Percentiles rank a stretch among this genome's conserved stretches.
These are phyloP conservation scores for Talpa occidentalis DNA, from an alignment of 2,113 vertebrate species.

Conservation along the genomic window DNA sequence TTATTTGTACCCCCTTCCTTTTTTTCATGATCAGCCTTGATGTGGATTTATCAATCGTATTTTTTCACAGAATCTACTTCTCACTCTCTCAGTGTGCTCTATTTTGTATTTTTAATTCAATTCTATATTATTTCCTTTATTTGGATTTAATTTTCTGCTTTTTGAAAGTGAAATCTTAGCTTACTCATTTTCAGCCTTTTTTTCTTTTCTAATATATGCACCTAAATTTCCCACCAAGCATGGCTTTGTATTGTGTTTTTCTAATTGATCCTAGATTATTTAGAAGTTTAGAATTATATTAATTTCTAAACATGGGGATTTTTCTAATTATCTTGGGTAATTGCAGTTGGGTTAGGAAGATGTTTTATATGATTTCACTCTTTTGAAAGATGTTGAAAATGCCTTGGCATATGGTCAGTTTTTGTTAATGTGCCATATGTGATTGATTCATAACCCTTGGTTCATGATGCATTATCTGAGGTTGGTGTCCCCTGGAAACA, in stretches of 20 bases:
- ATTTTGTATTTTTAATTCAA: constrained; percentile 10
- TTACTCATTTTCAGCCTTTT: constrained; percentile 9
- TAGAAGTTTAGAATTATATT: constrained; percentile 28
- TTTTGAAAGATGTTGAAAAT: constrained; percentile 13
- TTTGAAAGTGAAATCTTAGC: constrained; percentile 10
- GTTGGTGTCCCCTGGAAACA: not conserved
- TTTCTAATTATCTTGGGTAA: constrained; percentile 43
- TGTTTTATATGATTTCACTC: constrained; percentile 39
- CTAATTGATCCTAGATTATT: not conserved
- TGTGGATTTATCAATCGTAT: not conserved
- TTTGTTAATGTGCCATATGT: constrained; percentile 38
- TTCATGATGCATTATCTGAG: not conserved
- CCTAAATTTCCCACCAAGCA: not conserved
- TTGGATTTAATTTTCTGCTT: constrained; percentile 42
- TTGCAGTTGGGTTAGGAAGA: not conserved
- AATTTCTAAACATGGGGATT: constrained; percentile 41
- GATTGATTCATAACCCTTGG: constrained; percentile 28
- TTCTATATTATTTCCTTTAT: not conserved
- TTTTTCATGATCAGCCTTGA: not conserved
- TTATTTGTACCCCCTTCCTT: not conserved
- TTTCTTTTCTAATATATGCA: constrained; percentile 13
- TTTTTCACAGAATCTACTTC: constrained; percentile 13
- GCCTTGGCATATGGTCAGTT: constrained; percentile 9
- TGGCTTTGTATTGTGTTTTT: constrained; percentile 37
- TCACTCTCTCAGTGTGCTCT: not conserved